Base-by-base conservation (phyloP, 2,888 invertebrate genomes). In the Chesias legatella region DNA sequence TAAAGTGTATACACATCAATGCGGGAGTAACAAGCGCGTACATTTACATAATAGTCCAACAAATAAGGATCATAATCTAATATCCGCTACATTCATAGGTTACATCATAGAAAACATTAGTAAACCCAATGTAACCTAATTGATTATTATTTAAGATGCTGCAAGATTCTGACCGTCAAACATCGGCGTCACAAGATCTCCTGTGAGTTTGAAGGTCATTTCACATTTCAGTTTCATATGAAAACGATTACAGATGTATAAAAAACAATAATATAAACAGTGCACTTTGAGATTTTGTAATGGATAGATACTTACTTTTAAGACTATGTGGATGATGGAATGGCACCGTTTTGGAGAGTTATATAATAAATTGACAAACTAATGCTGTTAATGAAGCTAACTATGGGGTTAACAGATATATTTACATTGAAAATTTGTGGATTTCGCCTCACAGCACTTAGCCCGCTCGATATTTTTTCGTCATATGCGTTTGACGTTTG, bases 221-320 rank as follows among this genome's bases (percentile, higher is more conserved):
- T 33, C 40, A 40, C 43, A 27, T 23, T 32, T 31, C 22, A 37
- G 13, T 37, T 26, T 10, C 24, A 13, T 17, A 27, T 5, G 35
- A 20, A 26, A 27, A 9, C 8, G 13, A 36, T 28, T n/a, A 27
- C 23, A 38, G 25, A 34, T 22, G 6, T 20, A 6, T 8, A 33
- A 45, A 44, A 42, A 49, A 49, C 49, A 50, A 48, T 48, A 52
- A 44, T 52, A 53, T 31, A 48, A 40, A 48, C 41, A 50, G 22
- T 30, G 10, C 9, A 20, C 8, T 10, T 6, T 10, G 6, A 6
- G 13, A 9, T 31, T 31, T 25, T 10, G 31, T 13, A 34, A 33
- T 28, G 25, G 3, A 10, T 27, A 21, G n/a, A 6, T 43, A 53
- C 53, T 48, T 23, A 53, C 53, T 41, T 36, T 23, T 34, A 20